Conservation (phyloP, 2,113 vertebrate genomes). For the Spheniscus mendiculus region DNA sequence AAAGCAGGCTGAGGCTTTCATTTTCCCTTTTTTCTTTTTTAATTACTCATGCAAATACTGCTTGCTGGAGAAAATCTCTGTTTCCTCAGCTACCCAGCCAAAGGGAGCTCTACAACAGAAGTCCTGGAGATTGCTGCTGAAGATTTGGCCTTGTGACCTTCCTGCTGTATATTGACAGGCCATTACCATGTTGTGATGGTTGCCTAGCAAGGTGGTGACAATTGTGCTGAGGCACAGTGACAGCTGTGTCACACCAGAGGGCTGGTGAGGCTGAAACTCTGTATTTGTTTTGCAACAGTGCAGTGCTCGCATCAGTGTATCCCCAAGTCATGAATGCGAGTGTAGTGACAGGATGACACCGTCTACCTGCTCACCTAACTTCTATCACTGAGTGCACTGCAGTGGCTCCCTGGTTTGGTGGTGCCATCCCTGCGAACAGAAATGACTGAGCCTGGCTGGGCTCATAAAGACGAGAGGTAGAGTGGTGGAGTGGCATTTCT, state of each 20-base stretch:
- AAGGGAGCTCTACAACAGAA: not conserved
- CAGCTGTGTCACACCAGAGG: slow-evolving; percentile 1
- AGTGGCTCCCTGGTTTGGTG: not conserved
- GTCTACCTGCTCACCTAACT: not conserved
- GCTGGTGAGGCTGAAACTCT: not conserved
- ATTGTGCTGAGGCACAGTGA: not conserved
- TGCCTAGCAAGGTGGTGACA: slow-evolving; percentile 17
- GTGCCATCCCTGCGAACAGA: rapidly evolving
- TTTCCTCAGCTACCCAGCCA: not conserved
- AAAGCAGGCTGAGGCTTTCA: not conserved
- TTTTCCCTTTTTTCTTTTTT: not conserved
- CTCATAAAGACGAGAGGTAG: not conserved
- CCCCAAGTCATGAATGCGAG: not conserved
- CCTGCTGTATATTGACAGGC: not conserved
- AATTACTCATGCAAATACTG: not conserved
- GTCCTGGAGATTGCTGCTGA: not conserved
- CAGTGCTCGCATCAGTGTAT: not conserved
- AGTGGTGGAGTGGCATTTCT: not conserved
- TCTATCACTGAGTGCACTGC: not conserved
- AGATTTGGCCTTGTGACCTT: not conserved
- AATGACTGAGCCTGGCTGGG: not conserved
- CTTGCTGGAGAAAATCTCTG: not conserved
- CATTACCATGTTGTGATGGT: not conserved
- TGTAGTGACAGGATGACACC: not conserved
- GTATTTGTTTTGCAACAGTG: not conserved